Conservation (phyloP, 2,797 vertebrate species). For the Pyrocephalus nanus region DNA sequence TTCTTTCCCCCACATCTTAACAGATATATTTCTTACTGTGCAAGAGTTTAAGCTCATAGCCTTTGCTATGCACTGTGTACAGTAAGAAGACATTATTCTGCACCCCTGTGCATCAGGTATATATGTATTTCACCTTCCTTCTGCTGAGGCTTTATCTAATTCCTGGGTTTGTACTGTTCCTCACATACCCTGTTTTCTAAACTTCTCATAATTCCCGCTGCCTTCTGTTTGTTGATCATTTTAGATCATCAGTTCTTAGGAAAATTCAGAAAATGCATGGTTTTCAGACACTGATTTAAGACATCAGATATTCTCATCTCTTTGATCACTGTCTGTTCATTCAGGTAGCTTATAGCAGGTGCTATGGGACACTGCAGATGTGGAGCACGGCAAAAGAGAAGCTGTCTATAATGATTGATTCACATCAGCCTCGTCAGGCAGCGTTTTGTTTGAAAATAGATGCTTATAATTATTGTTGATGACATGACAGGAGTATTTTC, state of each 20-base stretch:
- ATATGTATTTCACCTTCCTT: neutral
- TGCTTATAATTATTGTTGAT: slow-evolving; percentile 12
- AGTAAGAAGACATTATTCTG: neutral
- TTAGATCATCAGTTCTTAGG: neutral
- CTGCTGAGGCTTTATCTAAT: neutral
- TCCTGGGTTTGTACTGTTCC: neutral
- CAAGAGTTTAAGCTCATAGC: neutral
- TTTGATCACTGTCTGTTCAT: neutral
- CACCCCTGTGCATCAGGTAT: neutral
- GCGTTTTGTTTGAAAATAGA: slow-evolving; percentile 3
- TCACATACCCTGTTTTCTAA: neutral
- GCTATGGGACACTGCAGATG: neutral
- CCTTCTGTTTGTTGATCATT: neutral
- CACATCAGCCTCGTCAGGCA: neutral
- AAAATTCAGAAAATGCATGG: neutral
- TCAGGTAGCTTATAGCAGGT: neutral
- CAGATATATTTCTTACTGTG: neutral
- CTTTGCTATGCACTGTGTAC: neutral
- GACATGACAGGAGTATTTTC: neutral
- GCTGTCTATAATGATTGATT: neutral
- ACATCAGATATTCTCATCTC: neutral
- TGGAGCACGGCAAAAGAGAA: neutral
- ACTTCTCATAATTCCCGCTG: neutral
- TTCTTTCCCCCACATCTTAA: neutral
- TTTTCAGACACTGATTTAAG: neutral